phyloP scores from a whole-genome alignment of 2,888 invertebrate genomes.

The Cordilura impudica region DNA sequence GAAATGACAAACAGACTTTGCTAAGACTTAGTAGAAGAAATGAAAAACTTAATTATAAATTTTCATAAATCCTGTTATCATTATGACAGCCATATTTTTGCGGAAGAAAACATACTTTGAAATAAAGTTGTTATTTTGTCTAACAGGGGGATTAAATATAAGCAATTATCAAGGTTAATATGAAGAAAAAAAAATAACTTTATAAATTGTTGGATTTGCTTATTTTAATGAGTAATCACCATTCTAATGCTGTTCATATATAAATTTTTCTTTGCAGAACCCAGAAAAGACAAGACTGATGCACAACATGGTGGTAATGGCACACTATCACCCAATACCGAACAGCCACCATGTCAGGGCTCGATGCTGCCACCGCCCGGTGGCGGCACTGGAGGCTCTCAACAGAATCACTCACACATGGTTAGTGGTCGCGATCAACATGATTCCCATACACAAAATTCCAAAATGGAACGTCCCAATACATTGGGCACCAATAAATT shows the following conservation, averaged over 20 bases:
- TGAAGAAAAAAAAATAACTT: too few species aligned
- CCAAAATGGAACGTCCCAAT: slow-evolving; percentile 88
- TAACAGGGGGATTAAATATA: too few species aligned
- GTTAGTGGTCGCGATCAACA: slow-evolving; percentile 68
- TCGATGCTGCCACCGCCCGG: slow-evolving; percentile 78
- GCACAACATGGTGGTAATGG: slow-evolving; percentile 77
- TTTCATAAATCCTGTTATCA: not conserved
- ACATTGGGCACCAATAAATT: slow-evolving; percentile 87
- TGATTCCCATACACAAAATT: slow-evolving; percentile 74
- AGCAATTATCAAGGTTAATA: too few species aligned
- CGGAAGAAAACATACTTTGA: not conserved
- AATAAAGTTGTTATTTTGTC: not conserved
- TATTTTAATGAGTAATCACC: too few species aligned
- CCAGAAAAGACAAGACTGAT: slow-evolving; percentile 95
- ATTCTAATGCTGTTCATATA: too few species aligned
- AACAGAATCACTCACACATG: slow-evolving; percentile 66
- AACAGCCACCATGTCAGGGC: slow-evolving; percentile 77
- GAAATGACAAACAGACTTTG: not conserved
- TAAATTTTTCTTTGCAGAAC: slow-evolving; percentile 84
- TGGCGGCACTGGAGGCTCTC: slow-evolving; percentile 73
- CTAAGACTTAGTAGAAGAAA: not conserved
- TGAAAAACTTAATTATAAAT: not conserved
- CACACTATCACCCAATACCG: slow-evolving; percentile 82
- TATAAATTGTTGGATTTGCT: too few species aligned
- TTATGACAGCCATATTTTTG: not conserved